Evolutionary conservation across 2,113 vertebrate species (phyloP).

Genomic region (Ciconia boyciana): DNA sequence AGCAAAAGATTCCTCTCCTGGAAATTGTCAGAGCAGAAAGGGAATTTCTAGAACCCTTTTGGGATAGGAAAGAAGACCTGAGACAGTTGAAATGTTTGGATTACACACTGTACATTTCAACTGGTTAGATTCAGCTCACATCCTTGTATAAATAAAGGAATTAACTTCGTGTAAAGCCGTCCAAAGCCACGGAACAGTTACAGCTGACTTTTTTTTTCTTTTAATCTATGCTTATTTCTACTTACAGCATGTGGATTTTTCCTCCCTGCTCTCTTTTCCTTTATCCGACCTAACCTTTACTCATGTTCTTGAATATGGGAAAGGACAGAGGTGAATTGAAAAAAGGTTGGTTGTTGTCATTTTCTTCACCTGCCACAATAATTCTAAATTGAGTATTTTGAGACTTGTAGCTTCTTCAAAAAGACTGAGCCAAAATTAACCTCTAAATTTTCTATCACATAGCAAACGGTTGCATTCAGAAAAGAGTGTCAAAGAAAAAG

Average conservation of each 20-base stretch:
- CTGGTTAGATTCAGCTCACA: not conserved
- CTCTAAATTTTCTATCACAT: not conserved
- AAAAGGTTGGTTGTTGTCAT: not conserved
- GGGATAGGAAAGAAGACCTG: not conserved
- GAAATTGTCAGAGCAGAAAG: not conserved
- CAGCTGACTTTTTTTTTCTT: not conserved
- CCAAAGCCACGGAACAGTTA: not conserved
- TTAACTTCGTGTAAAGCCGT: not conserved
- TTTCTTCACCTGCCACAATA: not conserved
- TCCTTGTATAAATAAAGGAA: constrained; percentile 19
- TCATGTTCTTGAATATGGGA: not conserved
- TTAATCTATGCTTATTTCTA: not conserved
- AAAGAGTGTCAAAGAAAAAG: not conserved
- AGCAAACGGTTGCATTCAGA: not conserved
- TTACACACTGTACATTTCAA: not conserved
- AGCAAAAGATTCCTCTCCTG: not conserved
- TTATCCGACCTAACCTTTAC: not conserved
- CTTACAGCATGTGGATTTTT: not conserved
- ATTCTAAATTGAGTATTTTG: not conserved
- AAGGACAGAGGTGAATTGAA: not conserved
- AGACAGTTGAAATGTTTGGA: not conserved
- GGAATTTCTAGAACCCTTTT: not conserved
- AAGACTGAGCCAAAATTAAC: not conserved
- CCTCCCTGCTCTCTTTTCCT: not conserved
- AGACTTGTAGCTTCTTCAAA: not conserved